A percentile compares a stretch with the other conserved stretches of the same genome.
Evolutionary conservation across 2,113 vertebrate genomes (phyloP).

Genomic region (Xenopus laevis): DNA sequence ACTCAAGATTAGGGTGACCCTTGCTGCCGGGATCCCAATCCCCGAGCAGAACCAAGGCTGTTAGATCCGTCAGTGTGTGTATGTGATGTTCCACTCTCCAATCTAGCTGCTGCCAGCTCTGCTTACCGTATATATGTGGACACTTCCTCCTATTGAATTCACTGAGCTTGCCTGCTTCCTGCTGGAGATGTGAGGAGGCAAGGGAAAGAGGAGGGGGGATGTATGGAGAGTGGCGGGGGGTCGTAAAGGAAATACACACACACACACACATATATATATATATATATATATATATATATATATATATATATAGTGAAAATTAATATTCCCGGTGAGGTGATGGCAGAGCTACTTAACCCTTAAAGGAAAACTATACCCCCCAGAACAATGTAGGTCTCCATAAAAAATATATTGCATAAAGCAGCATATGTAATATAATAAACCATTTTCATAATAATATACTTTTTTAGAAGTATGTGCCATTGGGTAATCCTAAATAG

Average conservation of each 20-base stretch:
- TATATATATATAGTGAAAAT: conserved; percentile 20
- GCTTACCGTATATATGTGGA: conserved; percentile 64
- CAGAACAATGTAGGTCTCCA: too few species aligned
- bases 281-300: too few species aligned
- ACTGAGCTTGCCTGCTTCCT: conserved; percentile 64
- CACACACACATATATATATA: too few species aligned
- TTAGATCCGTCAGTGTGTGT: conserved; percentile 16
- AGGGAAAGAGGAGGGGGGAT: conserved; percentile 13
- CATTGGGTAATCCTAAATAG: too few species aligned
- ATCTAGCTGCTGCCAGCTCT: conserved; percentile 63
- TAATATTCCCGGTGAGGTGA: conserved; percentile 7
- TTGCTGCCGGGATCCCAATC: neutral
- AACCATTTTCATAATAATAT: too few species aligned
- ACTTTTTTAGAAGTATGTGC: too few species aligned
- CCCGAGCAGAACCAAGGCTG: neutral
- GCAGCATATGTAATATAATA: too few species aligned
- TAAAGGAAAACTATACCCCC: too few species aligned
- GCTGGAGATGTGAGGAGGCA: conserved; percentile 43
- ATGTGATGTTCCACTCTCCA: conserved; percentile 51
- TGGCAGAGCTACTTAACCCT: conserved; percentile 12
- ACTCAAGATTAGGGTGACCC: conserved; percentile 1
- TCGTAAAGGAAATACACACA: neutral
- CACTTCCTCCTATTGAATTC: conserved; percentile 83
- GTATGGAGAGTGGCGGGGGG: neutral
- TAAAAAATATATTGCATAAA: too few species aligned